phyloP scores from a whole-genome alignment of 2,113 vertebrate genomes.

The Trochalopteron elliotii region DNA sequence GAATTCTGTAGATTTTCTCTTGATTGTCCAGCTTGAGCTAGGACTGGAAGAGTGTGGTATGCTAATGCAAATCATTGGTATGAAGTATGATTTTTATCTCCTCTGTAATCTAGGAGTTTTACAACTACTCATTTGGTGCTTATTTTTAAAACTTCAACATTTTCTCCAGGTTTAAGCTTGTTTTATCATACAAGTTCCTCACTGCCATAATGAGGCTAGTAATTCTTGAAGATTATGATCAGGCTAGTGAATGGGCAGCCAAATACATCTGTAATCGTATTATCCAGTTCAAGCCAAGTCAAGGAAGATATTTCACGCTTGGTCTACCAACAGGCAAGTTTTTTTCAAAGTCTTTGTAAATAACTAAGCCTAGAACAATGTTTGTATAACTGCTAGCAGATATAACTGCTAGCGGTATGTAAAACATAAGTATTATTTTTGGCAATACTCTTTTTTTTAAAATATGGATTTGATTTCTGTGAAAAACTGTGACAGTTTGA shows the following conservation, averaged over 20 bases:
- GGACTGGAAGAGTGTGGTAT: not conserved
- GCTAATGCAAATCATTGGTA: not conserved
- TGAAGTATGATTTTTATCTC: not conserved
- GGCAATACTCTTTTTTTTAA: not conserved
- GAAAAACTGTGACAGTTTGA: not conserved
- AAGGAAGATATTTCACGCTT: conserved; percentile 87
- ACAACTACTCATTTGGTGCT: not conserved
- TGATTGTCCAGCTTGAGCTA: not conserved
- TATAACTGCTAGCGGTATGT: not conserved
- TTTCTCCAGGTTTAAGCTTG: conserved; percentile 58
- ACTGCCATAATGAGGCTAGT: conserved; percentile 87
- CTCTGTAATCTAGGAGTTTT: not conserved
- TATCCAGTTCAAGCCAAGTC: conserved; percentile 86
- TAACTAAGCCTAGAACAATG: not conserved
- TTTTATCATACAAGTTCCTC: not conserved
- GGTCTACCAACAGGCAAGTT: conserved; percentile 92
- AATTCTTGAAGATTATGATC: conserved; percentile 93
- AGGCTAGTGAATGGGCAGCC: conserved; percentile 96
- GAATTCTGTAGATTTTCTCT: not conserved
- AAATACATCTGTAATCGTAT: conserved; percentile 97
- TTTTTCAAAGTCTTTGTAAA: not conserved
- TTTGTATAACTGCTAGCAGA: not conserved
- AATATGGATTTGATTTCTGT: not conserved
- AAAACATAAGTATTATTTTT: not conserved
- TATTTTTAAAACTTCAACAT: not conserved